phyloP scores from a whole-genome alignment of 2,113 vertebrate genomes.

The Pelvicachromis taeniatus region DNA sequence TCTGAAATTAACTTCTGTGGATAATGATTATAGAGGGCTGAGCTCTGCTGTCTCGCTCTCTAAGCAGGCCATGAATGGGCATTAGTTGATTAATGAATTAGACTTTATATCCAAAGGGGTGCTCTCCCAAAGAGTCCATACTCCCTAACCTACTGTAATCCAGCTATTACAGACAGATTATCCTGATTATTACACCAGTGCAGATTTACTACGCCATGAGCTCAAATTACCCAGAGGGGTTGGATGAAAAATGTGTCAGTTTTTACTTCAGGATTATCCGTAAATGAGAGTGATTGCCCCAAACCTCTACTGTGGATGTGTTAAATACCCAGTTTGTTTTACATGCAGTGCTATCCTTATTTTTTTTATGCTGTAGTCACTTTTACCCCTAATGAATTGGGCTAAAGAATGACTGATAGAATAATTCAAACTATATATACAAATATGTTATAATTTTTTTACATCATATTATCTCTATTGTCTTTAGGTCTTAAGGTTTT shows the following conservation, averaged over 20 bases:
- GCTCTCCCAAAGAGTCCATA: neutral
- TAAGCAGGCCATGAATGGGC: neutral
- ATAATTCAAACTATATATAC: no score
- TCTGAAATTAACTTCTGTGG: neutral
- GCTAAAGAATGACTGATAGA: no score
- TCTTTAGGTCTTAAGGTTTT: no score
- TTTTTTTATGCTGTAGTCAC: neutral
- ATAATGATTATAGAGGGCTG: neutral
- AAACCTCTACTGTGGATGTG: neutral
- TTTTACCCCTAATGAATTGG: neutral
- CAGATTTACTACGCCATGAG: neutral
- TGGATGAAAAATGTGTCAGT: neutral
- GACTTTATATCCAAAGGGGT: slow-evolving; percentile 9
- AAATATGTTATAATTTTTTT: no score
- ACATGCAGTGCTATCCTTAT: neutral
- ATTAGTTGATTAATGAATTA: slow-evolving; percentile 50
- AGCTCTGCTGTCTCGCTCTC: neutral
- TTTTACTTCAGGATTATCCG: slow-evolving; percentile 48
- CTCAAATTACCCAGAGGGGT: slow-evolving; percentile 14
- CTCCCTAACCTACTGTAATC: slow-evolving; percentile 52
- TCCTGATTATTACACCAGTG: slow-evolving; percentile 32
- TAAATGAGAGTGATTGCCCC: slow-evolving; percentile 14
- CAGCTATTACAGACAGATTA: slow-evolving; percentile 52
- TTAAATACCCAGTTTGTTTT: neutral
- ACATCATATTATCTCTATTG: no score